phyloP scores from a whole-genome alignment of 2,797 vertebrate species.

The Silurus lanzhouensis region DNA sequence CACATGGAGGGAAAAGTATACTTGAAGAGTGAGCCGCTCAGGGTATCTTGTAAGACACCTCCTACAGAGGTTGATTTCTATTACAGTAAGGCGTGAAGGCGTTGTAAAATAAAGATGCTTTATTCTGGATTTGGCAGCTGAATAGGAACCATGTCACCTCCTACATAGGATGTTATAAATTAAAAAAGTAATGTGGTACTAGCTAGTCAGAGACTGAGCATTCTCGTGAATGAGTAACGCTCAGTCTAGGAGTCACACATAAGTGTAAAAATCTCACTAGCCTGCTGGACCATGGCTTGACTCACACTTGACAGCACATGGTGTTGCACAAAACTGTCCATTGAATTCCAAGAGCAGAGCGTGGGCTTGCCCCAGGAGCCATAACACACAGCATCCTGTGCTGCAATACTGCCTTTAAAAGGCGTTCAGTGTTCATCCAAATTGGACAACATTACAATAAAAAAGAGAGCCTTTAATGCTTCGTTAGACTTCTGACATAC shows the following conservation, averaged over 20 bases:
- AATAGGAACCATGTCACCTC: background rate
- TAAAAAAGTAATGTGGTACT: background rate
- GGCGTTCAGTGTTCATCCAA: background rate
- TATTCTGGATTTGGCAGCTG: background rate
- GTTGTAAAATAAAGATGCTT: background rate
- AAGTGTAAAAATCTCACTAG: constrained; percentile 3
- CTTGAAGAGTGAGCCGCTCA: background rate
- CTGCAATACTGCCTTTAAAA: background rate
- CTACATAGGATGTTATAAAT: background rate
- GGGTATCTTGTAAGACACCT: background rate
- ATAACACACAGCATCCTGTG: background rate
- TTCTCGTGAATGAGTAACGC: background rate
- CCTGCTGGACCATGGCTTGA: background rate
- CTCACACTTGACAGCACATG: constrained; percentile 2
- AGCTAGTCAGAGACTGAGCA: background rate
- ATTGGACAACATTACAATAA: background rate
- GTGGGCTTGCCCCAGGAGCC: background rate
- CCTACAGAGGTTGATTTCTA: background rate
- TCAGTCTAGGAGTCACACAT: constrained; percentile 10
- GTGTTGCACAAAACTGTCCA: background rate
- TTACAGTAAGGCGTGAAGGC: background rate
- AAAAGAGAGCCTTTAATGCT: background rate
- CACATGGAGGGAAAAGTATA: background rate
- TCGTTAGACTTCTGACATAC: background rate
- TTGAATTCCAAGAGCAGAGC: background rate